These are phyloP conservation scores for Tetragonisca angustula DNA, from an alignment of 2,888 invertebrate species.

Conservation along the genomic window DNA sequence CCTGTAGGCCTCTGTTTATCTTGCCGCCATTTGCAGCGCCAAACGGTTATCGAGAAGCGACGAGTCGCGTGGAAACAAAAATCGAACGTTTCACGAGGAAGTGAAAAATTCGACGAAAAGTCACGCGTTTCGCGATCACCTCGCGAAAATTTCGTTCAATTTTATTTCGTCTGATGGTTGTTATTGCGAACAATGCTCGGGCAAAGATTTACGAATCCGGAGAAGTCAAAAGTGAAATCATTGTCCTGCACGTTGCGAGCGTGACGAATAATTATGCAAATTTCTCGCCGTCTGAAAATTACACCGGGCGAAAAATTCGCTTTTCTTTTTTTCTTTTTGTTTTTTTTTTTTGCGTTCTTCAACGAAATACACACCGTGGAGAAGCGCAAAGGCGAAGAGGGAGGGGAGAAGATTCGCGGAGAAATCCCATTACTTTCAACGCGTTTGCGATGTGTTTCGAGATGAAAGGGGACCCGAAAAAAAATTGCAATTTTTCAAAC, in stretches of 20 bases:
- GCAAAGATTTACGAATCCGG: not conserved
- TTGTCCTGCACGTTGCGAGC: not conserved
- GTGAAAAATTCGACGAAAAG: not conserved
- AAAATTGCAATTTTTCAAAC: constrained; percentile 12
- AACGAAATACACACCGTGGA: not conserved
- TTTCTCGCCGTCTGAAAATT: not conserved
- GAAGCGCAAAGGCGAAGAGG: no score
- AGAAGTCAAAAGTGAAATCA: not conserved
- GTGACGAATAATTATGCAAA: not conserved
- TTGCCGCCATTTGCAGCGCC: not conserved
- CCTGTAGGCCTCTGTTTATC: not conserved
- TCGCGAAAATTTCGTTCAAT: no score
- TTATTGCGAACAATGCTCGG: not conserved
- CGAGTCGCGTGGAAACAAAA: not conserved
- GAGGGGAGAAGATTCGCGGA: not conserved
- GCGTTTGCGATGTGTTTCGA: not conserved
- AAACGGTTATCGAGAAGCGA: not conserved
- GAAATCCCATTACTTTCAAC: constrained; percentile 10
- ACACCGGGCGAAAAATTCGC: not conserved
- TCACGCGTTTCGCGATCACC: no score
- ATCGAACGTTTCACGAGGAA: not conserved
- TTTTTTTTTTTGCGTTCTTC: not conserved
- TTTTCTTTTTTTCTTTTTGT: no score
- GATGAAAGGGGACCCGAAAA: constrained; percentile 1
- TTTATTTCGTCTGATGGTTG: no score